phyloP scores from a whole-genome alignment of 1,140 invertebrate species.

The Ruditapes philippinarum region DNA sequence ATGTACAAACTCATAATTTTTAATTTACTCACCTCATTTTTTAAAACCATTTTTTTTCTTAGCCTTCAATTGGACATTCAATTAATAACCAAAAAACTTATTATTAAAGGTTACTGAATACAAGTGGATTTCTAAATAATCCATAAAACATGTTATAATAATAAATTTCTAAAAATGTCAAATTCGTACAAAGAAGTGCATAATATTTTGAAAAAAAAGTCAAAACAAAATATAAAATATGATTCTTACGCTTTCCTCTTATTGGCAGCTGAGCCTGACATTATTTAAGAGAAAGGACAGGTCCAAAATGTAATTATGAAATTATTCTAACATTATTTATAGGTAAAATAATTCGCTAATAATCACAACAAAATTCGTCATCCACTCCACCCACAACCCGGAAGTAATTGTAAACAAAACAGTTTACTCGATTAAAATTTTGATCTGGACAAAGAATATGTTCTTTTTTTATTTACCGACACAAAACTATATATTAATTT shows the following conservation, averaged over 20 bases:
- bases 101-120: too few species aligned
- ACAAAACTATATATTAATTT: too few species aligned
- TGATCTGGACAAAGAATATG: background rate
- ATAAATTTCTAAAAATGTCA: too few species aligned
- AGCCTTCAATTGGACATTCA: too few species aligned
- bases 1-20: too few species aligned
- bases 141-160: too few species aligned
- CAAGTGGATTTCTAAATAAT: too few species aligned
- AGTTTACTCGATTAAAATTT: background rate
- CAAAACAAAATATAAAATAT: background rate
- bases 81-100: too few species aligned
- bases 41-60: too few species aligned
- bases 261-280: slow-evolving; percentile 12
- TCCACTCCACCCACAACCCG: slow-evolving; percentile 51
- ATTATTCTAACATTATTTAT: background rate
- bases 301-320: background rate
- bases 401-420: slow-evolving; percentile 41
- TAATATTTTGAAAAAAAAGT: background rate
- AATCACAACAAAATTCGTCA: slow-evolving; percentile 47
- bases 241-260: slow-evolving; percentile 52
- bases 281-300: background rate
- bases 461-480: background rate
- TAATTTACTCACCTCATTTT: too few species aligned
- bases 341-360: background rate
- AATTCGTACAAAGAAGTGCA: too few species aligned